Evolutionary conservation across 1,140 invertebrate species (phyloP).

Genomic region (Amphibalanus amphitrite): DNA sequence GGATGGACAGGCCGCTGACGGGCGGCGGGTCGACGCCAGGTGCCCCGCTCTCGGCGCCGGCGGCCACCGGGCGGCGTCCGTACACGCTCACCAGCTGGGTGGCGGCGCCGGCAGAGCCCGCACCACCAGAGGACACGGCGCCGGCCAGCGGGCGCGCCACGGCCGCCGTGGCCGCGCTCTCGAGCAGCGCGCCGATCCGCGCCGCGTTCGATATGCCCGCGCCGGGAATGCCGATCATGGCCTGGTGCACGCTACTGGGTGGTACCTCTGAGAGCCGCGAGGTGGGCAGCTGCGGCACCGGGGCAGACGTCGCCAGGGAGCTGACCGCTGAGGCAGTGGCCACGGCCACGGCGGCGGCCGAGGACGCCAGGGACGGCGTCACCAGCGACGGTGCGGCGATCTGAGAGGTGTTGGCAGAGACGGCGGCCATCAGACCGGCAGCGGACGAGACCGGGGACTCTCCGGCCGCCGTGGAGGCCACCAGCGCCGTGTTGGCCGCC

Average conservation of each 20-base stretch:
- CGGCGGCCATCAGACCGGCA: background rate
- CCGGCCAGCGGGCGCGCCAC: background rate
- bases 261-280: conserved; percentile 15
- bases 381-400: background rate
- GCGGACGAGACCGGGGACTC: no score
- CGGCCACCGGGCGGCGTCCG: background rate
- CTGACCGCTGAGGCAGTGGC: background rate
- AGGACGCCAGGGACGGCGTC: no score
- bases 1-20: background rate
- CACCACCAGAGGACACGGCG: no score
- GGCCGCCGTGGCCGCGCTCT: background rate
- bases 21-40: conserved; percentile 5
- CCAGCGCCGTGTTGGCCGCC: background rate
- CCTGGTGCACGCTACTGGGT: conserved; percentile 19
- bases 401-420: background rate
- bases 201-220: conserved; percentile 13
- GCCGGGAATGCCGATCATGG: conserved; percentile 20
- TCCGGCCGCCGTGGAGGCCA: background rate
- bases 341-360: background rate
- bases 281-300: background rate
- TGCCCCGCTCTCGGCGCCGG: background rate
- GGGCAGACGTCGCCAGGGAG: no score
- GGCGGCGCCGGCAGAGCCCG: no score
- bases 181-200: background rate
- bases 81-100: background rate